Evolutionary conservation across 2,888 invertebrate genomes (phyloP).

Genomic region (Parnassius orleans): DNA sequence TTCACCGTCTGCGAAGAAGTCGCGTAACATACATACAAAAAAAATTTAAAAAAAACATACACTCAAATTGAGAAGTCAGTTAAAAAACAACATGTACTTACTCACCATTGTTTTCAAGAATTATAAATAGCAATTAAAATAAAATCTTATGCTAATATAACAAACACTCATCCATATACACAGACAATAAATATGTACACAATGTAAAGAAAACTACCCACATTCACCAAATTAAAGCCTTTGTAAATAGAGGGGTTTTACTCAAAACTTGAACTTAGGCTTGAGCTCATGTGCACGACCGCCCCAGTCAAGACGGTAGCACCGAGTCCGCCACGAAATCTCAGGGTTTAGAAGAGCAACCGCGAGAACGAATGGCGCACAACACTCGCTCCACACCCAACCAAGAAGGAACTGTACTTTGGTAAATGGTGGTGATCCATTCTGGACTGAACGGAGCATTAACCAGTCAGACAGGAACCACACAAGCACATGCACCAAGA

Average conservation of each 20-base stretch:
- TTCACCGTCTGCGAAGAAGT: no score
- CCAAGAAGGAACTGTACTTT: constrained; percentile 96
- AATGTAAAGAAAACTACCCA: constrained; percentile 37
- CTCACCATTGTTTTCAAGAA: constrained; percentile 48
- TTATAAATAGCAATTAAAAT: constrained; percentile 58
- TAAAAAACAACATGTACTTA: constrained; percentile 61
- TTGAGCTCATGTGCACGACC: constrained; percentile 95
- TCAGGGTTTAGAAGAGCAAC: constrained; percentile 93
- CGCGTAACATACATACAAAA: no score
- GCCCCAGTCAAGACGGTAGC: constrained; percentile 96
- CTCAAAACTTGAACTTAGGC: constrained; percentile 85
- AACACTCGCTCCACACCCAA: constrained; percentile 96
- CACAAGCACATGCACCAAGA: constrained; percentile 93
- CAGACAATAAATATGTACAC: constrained; percentile 35
- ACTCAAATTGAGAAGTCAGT: no score
- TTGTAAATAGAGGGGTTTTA: constrained; percentile 43
- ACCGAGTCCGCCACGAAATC: constrained; percentile 96
- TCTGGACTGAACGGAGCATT: constrained; percentile 93
- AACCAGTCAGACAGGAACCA: constrained; percentile 99
- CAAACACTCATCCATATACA: constrained; percentile 46
- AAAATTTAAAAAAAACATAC: no score
- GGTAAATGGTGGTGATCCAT: constrained; percentile 95
- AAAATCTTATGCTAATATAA: constrained; percentile 61
- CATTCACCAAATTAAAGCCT: constrained; percentile 71
- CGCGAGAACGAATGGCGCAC: constrained; percentile 93